phyloP scores from a whole-genome alignment of 2,797 vertebrate genomes.

The Coregonus sp. region DNA sequence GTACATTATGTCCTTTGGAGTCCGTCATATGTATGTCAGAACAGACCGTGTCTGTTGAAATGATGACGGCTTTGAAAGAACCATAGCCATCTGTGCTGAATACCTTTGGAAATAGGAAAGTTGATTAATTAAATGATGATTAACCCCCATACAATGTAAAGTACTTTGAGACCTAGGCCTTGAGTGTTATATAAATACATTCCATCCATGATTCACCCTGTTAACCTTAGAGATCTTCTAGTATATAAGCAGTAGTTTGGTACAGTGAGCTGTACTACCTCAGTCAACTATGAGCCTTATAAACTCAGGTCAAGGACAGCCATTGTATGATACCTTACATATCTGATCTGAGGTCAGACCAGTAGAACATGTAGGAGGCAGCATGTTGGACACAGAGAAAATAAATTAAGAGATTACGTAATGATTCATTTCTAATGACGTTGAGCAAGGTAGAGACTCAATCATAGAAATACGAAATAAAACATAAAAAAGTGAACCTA shows the following conservation, averaged over 20 bases:
- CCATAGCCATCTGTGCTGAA: no score
- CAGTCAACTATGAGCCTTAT: not conserved
- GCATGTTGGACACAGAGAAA: not conserved
- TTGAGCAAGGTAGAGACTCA: not conserved
- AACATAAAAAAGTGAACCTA: no score
- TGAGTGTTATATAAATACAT: not conserved
- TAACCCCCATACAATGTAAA: no score
- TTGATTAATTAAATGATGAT: no score
- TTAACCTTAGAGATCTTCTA: not conserved
- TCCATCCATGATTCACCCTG: not conserved
- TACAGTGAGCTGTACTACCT: not conserved
- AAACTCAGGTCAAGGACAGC: not conserved
- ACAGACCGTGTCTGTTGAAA: not conserved
- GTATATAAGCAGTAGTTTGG: not conserved
- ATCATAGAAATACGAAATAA: no score
- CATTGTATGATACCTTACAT: not conserved
- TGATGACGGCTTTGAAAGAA: not conserved
- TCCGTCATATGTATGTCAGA: no score
- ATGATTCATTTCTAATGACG: not conserved
- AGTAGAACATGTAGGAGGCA: not conserved
- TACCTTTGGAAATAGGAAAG: no score
- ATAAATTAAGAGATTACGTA: not conserved
- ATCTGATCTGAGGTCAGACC: not conserved
- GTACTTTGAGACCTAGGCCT: not conserved
- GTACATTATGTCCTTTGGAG: not conserved